These are phyloP conservation scores for Cheilosia scutellata DNA, from an alignment of 2,888 invertebrate species.

Conservation along the genomic window DNA sequence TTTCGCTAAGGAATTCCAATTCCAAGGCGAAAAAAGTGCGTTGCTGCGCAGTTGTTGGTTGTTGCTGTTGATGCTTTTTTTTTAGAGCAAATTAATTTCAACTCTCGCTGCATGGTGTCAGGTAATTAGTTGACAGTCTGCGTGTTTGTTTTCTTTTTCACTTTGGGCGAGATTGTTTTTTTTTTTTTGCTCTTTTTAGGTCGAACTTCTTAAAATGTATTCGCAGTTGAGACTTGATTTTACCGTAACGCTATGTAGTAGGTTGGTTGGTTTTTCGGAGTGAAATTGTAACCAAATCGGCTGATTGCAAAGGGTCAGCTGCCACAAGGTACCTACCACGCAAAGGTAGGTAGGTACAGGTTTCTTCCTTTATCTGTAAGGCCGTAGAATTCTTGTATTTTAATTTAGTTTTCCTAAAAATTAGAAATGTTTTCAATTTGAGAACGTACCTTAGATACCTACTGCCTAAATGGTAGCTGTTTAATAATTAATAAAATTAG, in stretches of 20 bases:
- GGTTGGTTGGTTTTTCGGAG: too few species aligned
- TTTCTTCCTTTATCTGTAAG: too few species aligned
- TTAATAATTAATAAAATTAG: too few species aligned
- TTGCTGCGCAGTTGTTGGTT: conserved; percentile 30
- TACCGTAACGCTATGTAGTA: neutral
- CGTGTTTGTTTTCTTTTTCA: conserved; percentile 45
- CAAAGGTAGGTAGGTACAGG: too few species aligned
- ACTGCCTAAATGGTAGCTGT: too few species aligned
- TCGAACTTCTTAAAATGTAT: conserved; percentile 37
- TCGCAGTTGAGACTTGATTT: conserved; percentile 43
- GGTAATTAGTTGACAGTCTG: conserved; percentile 70
- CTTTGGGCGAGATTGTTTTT: conserved; percentile 2
- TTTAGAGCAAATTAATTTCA: conserved; percentile 71
- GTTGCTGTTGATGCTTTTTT: conserved; percentile 28
- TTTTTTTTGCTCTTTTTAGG: conserved; percentile 11
- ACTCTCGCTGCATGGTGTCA: conserved; percentile 75
- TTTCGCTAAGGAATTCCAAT: conserved; percentile 48
- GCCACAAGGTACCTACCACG: too few species aligned
- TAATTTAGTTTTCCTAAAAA: too few species aligned
- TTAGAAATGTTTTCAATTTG: too few species aligned
- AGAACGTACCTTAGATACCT: too few species aligned
- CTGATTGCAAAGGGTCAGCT: too few species aligned
- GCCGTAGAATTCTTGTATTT: too few species aligned
- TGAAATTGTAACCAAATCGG: too few species aligned
- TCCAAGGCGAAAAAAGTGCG: conserved; percentile 53